phyloP scores from a whole-genome alignment of 1,140 invertebrate species.

The Drosophila melanica region DNA sequence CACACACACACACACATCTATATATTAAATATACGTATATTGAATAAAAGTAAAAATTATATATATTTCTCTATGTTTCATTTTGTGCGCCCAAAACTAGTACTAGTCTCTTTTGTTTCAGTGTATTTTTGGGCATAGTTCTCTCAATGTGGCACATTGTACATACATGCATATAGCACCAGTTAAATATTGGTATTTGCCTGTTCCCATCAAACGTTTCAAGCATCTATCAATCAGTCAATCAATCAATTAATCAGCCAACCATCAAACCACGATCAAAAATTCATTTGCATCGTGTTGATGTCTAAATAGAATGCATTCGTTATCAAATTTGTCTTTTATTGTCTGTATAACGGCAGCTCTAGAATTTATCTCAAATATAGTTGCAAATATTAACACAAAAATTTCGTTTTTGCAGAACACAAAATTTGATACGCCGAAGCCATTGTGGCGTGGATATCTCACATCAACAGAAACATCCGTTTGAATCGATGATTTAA shows the following conservation, averaged over 20 bases:
- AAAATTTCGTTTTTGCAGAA: constrained; percentile 67
- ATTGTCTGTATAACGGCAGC: constrained; percentile 23
- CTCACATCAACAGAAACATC: constrained; percentile 82
- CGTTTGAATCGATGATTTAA: constrained; percentile 83
- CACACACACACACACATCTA: constrained; percentile 24
- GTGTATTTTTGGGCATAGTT: constrained; percentile 69
- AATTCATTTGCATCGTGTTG: constrained; percentile 52
- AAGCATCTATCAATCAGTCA: constrained; percentile 33
- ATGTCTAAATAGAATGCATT: constrained; percentile 44
- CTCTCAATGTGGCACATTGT: constrained; percentile 63
- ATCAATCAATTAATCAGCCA: constrained; percentile 36
- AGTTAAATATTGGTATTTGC: constrained; percentile 32
- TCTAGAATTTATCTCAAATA: constrained; percentile 11
- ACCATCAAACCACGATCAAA: constrained; percentile 24
- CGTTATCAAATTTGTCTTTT: constrained; percentile 31
- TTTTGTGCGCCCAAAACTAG: constrained; percentile 30
- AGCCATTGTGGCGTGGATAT: constrained; percentile 81
- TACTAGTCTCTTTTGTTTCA: constrained; percentile 53
- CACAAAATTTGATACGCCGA: constrained; percentile 81
- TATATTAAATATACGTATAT: constrained; percentile 55
- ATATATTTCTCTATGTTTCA: constrained; percentile 39
- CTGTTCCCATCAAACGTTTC: constrained; percentile 46
- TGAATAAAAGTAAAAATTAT: constrained; percentile 65
- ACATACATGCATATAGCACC: constrained; percentile 49
- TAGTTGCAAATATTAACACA: constrained; percentile 24